Evolutionary conservation across 1,140 invertebrate species (phyloP), one percentile per base, ranked within the genome.

Genomic region (Panonychus citri): DNA sequence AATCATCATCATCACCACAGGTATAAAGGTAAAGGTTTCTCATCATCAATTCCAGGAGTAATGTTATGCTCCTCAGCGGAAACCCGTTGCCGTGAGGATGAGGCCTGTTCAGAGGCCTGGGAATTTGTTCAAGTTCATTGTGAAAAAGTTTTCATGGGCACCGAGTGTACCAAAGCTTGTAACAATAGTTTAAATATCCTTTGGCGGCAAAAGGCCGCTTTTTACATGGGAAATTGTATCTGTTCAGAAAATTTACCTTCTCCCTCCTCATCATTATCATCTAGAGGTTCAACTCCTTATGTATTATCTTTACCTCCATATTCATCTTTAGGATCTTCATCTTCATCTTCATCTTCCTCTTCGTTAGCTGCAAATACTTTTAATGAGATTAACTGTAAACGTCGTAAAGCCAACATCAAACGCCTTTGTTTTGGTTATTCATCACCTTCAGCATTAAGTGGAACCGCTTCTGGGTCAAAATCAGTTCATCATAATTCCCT

Each of bases 101-200:
- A 39, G 8, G 43, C 27, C 8, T 55, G 54, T 19, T 21, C 25
- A 3, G 54, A 55, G n/a, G 54, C 54, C 10, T 43, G 25, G 15
- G 40, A 55, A 10, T 46, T 40, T 46, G 43, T 30, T 25, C 39
- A 26, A 26, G 17, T 19, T 24, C 15, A 30, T 15, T 55, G 54
- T 28, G 25, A 55, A 43, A 17, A 43, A 7, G 13, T 34, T 30
- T n/a, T 51, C 17, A 12, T 13, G 10, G 49, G 49, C 21, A 56
- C 19, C 15, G 46, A 49, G 26, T 56, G 55, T 51, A 37, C 43
- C 19, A 49, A 28, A 34, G 19, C 21, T 5, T 56, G 55, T 28
- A 56, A 56, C 30, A 56, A 50, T 19, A 49, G 27, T 40, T 12
- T 56, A 13, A n/a, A 34, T 4, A 30, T 56, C 3, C 25, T 56